These are phyloP conservation scores for Indicator indicator DNA, from an alignment of 2,113 vertebrate species.

Conservation along the genomic window DNA sequence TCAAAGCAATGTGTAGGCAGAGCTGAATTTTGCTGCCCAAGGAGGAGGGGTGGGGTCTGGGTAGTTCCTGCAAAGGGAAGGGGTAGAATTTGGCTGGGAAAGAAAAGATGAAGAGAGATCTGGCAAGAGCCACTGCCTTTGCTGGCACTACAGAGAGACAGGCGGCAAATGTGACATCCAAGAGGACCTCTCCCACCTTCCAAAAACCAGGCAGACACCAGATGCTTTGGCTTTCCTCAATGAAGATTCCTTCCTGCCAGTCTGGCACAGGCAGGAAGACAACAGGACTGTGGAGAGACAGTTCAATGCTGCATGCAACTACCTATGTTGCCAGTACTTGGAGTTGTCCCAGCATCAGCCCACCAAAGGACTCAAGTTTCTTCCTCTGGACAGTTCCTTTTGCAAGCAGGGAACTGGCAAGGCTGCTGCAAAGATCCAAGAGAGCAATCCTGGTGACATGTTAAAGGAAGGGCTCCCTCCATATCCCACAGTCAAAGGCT, in stretches of 20 bases:
- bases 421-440: neutral
- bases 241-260: rapidly evolving
- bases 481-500: neutral
- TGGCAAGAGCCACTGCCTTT: neutral
- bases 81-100: neutral
- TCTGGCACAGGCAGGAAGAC: neutral
- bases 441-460: neutral
- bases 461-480: neutral
- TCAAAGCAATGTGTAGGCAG: neutral
- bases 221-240: neutral
- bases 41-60: neutral
- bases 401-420: neutral
- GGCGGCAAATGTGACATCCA: neutral
- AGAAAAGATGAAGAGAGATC: neutral
- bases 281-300: neutral
- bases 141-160: neutral
- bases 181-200: neutral
- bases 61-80: neutral
- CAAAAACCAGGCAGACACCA: neutral
- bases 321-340: neutral
- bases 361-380: neutral
- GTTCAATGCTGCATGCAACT: neutral
- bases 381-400: neutral
- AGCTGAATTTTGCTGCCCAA: conserved; percentile 7
- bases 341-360: neutral